These are phyloP conservation scores for Potorous gilbertii DNA, from an alignment of 2,797 vertebrate species.

Conservation along the genomic window DNA sequence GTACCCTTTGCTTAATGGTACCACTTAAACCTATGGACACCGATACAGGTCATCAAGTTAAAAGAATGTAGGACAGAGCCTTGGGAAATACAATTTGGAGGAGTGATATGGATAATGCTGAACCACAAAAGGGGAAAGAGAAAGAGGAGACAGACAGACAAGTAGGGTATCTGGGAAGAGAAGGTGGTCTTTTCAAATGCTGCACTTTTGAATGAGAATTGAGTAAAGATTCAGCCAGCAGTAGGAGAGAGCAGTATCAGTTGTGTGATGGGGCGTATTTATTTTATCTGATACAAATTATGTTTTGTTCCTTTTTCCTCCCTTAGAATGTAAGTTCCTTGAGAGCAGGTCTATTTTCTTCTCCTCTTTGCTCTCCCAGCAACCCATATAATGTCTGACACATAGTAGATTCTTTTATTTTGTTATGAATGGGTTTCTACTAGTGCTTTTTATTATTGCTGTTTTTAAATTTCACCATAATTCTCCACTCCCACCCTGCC, in stretches of 20 bases:
- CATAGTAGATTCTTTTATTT: not conserved
- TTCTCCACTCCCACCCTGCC: not conserved
- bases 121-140: no score
- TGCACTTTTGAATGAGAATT: not conserved
- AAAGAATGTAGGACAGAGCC: no score
- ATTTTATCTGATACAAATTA: not conserved
- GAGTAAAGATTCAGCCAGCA: not conserved
- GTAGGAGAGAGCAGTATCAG: not conserved
- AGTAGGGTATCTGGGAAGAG: not conserved
- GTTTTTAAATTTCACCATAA: not conserved
- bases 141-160: no score
- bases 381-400: not conserved
- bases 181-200: not conserved
- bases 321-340: not conserved
- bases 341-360: not conserved
- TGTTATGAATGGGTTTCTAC: not conserved
- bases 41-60: no score
- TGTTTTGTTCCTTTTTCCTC: not conserved
- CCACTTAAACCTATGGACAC: no score
- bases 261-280: not conserved
- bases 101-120: not conserved
- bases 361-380: not conserved
- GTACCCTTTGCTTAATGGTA: no score
- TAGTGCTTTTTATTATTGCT: not conserved
- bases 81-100: not conserved